phyloP scores from a whole-genome alignment of 2,113 vertebrate genomes.

The Noctilio leporinus region DNA sequence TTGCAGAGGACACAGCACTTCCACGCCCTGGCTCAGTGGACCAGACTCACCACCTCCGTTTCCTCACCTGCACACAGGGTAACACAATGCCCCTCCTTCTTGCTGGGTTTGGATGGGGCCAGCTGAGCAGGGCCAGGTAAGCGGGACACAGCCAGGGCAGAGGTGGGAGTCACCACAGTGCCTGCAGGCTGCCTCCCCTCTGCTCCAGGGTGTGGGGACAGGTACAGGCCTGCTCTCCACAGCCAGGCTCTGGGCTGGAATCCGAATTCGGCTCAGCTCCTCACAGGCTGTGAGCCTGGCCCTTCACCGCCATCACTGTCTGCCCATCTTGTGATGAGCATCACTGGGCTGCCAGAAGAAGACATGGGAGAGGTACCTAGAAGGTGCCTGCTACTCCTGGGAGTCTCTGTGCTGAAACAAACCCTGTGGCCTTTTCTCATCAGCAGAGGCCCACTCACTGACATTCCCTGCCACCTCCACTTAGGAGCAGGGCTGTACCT shows the following conservation, averaged over 20 bases:
- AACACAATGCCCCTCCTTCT: background rate
- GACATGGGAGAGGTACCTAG: background rate
- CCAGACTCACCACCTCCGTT: background rate
- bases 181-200: background rate
- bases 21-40: background rate
- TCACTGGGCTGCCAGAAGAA: background rate
- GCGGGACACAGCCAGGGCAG: background rate
- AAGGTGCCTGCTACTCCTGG: background rate
- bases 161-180: background rate
- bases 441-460: background rate
- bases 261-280: background rate
- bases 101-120: background rate
- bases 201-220: background rate
- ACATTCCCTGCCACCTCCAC: background rate
- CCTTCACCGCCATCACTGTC: background rate
- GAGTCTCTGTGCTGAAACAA: background rate
- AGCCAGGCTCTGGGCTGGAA: background rate
- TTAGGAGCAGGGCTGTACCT: background rate
- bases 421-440: background rate
- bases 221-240: background rate
- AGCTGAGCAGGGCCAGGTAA: background rate
- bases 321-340: background rate
- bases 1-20: background rate
- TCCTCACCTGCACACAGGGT: background rate
- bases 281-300: background rate